Percentiles rank a stretch among this genome's conserved stretches.
Evolutionary conservation across 2,797 vertebrate species (phyloP).

Genomic region (Heteromormyrus szaboi): DNA sequence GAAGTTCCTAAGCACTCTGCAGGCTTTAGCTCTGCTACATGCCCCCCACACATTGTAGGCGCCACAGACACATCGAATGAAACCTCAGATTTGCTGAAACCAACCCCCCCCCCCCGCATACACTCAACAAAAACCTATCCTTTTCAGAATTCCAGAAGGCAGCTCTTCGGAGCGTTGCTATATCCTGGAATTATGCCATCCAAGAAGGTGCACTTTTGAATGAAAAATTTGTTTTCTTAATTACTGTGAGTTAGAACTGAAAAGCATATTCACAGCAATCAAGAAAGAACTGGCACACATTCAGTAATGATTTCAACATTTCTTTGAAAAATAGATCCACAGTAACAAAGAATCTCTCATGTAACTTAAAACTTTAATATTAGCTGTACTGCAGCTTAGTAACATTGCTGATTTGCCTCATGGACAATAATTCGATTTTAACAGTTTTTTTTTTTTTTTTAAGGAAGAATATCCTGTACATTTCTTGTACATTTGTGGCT

Average conservation of each 20-base stretch:
- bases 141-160: neutral
- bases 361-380: neutral
- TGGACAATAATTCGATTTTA: neutral
- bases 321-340: neutral
- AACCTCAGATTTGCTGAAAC: neutral
- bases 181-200: neutral
- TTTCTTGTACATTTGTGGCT: neutral
- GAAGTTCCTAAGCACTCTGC: neutral
- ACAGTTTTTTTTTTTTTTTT: neutral
- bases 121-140: neutral
- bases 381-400: neutral
- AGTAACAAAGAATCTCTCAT: neutral
- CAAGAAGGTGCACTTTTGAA: neutral
- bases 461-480: neutral
- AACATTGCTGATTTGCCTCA: neutral
- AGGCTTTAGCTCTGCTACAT: neutral
- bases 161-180: neutral
- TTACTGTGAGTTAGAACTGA: neutral
- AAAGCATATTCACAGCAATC: neutral
- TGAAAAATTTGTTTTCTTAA: neutral
- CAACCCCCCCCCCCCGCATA: neutral
- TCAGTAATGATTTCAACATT: neutral
- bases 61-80: neutral
- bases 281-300: neutral
- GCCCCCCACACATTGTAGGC: neutral